Evolutionary conservation across 2,888 invertebrate species (phyloP).

Genomic region (Digitonthophagus gazella): DNA sequence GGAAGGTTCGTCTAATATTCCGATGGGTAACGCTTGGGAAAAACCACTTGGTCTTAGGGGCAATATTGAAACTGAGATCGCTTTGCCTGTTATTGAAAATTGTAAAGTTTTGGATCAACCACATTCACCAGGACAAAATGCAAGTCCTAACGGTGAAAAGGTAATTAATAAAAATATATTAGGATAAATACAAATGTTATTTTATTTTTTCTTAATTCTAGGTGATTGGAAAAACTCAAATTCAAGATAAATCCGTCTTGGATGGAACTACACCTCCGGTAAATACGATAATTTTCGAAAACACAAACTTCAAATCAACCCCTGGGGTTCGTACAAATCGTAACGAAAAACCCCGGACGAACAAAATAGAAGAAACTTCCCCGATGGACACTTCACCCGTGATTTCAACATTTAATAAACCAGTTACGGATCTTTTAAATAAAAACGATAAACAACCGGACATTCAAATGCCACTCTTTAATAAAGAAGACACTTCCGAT

Average conservation of each 20-base stretch:
- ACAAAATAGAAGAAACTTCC: slow-evolving; percentile 54
- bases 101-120: slow-evolving; percentile 47
- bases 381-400: slow-evolving; percentile 41
- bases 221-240: slow-evolving; percentile 41
- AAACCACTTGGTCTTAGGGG: slow-evolving; percentile 74
- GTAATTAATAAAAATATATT: slow-evolving; percentile 29
- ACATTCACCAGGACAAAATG: slow-evolving; percentile 53
- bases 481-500: slow-evolving; percentile 75
- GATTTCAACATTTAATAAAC: slow-evolving; percentile 53
- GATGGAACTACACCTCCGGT: slow-evolving; percentile 79
- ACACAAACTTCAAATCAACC: slow-evolving; percentile 82
- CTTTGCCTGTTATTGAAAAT: slow-evolving; percentile 43
- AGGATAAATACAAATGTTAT: background rate
- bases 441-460: slow-evolving; percentile 46
- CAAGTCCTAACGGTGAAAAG: slow-evolving; percentile 49
- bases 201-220: slow-evolving; percentile 28
- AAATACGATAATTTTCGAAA: slow-evolving; percentile 87
- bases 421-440: slow-evolving; percentile 52
- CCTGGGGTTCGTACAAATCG: slow-evolving; percentile 56
- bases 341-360: slow-evolving; percentile 58
- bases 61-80: slow-evolving; percentile 49
- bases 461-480: slow-evolving; percentile 66
- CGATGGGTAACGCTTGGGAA: slow-evolving; percentile 77
- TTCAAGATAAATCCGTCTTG: slow-evolving; percentile 56
- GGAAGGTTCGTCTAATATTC: slow-evolving; percentile 59